A percentile compares a stretch with the other conserved stretches of the same genome.
These are phyloP conservation scores for Rhagonycha fulva DNA, from an alignment of 2,888 invertebrate species.

Conservation along the genomic window DNA sequence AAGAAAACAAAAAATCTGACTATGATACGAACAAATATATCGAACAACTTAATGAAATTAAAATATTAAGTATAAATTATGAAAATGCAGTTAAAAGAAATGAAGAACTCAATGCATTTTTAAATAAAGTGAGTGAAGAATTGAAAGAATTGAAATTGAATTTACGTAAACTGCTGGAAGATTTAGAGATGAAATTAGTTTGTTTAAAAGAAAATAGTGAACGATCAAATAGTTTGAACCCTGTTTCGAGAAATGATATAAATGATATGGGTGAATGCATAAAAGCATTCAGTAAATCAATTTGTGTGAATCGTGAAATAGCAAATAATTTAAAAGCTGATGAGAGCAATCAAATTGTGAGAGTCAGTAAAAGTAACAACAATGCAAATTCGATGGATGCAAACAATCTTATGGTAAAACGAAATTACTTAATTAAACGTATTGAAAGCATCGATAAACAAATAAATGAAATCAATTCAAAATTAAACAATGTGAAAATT, in stretches of 20 bases:
- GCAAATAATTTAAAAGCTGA: background rate
- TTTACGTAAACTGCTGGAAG: background rate
- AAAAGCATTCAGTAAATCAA: background rate
- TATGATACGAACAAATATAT: background rate
- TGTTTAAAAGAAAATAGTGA: background rate
- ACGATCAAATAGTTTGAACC: background rate
- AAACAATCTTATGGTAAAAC: background rate
- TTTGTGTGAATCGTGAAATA: background rate
- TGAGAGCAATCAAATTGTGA: background rate
- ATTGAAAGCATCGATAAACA: background rate
- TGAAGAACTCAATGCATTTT: background rate
- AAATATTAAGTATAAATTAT: background rate
- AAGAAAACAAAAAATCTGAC: background rate
- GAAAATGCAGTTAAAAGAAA: background rate
- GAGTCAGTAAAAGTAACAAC: background rate
- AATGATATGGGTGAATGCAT: background rate
- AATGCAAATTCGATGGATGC: background rate
- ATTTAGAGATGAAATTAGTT: background rate
- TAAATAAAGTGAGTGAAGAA: background rate
- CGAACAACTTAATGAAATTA: background rate
- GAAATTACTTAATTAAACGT: background rate
- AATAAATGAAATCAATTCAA: background rate
- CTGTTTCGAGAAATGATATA: background rate
- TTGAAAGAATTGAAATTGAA: background rate
- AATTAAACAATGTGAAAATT: background rate